phyloP scores from a whole-genome alignment of 2,797 vertebrate genomes.

The Periparus ater region DNA sequence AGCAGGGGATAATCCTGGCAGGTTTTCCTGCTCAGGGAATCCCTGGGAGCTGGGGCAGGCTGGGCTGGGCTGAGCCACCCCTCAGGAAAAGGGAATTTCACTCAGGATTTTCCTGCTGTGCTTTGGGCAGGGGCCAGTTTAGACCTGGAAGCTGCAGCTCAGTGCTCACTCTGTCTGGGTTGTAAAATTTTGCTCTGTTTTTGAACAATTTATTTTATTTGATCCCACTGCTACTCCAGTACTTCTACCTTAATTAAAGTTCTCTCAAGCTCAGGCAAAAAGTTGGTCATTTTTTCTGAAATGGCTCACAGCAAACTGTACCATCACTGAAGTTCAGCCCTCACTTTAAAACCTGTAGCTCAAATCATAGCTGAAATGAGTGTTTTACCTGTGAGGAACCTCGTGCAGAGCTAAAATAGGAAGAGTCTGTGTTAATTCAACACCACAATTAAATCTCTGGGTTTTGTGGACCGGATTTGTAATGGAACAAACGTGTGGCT shows the following conservation, averaged over 20 bases:
- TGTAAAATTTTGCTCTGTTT: not conserved
- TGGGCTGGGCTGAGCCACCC: not conserved
- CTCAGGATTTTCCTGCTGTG: not conserved
- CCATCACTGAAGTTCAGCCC: not conserved
- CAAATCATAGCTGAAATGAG: not conserved
- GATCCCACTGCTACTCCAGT: not conserved
- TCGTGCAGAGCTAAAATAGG: not conserved
- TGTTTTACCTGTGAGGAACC: not conserved
- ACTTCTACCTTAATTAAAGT: not conserved
- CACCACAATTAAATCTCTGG: not conserved
- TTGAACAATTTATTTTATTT: not conserved
- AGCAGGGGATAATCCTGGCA: not conserved
- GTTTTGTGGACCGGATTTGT: not conserved
- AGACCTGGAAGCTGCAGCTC: not conserved
- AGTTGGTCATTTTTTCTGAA: not conserved
- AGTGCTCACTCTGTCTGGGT: not conserved
- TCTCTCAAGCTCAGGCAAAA: not conserved
- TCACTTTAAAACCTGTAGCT: not conserved
- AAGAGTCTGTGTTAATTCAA: not conserved
- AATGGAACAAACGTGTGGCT: not conserved
- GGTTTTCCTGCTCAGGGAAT: not conserved
- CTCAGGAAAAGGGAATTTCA: not conserved
- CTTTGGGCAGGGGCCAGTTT: not conserved
- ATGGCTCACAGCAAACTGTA: not conserved
- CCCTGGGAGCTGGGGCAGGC: not conserved